Evolutionary conservation across 2,113 vertebrate genomes (phyloP).

Genomic region (Indicator indicator): DNA sequence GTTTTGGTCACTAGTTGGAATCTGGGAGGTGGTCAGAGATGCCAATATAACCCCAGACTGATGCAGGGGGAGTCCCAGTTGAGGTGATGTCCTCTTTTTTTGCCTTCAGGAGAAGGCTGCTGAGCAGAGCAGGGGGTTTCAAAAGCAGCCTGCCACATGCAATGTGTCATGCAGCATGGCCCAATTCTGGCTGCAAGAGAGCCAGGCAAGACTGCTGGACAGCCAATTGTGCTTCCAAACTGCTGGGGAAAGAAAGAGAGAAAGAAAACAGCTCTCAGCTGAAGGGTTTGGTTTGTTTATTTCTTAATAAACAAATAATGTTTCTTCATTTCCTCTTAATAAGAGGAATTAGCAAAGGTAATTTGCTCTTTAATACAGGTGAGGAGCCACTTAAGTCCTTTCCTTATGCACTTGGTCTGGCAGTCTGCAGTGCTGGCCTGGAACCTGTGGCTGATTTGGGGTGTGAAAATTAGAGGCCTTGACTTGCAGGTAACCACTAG

Average conservation of each 20-base stretch:
- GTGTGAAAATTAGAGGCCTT: rapidly evolving
- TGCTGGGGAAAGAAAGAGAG: neutral
- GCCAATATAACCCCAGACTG: neutral
- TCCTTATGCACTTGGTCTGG: neutral
- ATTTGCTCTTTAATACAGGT: neutral
- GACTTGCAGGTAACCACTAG: neutral
- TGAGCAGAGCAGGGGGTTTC: neutral
- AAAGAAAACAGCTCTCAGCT: neutral
- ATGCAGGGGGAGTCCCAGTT: neutral
- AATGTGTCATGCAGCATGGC: neutral
- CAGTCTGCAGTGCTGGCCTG: neutral
- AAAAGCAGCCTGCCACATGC: neutral
- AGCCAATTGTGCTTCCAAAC: neutral
- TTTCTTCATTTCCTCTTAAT: neutral
- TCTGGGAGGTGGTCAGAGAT: neutral
- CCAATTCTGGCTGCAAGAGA: neutral
- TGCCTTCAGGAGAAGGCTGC: neutral
- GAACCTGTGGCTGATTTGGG: neutral
- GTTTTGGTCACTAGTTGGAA: neutral
- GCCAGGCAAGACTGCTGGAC: neutral
- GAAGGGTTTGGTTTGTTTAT: neutral
- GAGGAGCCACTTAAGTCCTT: neutral
- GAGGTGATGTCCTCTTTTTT: neutral
- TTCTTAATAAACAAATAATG: neutral
- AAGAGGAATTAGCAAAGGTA: neutral